A percentile compares a stretch with the other conserved stretches of the same genome.
Evolutionary conservation across 1,140 invertebrate genomes (phyloP).

Genomic region (Musca vetustissima): DNA sequence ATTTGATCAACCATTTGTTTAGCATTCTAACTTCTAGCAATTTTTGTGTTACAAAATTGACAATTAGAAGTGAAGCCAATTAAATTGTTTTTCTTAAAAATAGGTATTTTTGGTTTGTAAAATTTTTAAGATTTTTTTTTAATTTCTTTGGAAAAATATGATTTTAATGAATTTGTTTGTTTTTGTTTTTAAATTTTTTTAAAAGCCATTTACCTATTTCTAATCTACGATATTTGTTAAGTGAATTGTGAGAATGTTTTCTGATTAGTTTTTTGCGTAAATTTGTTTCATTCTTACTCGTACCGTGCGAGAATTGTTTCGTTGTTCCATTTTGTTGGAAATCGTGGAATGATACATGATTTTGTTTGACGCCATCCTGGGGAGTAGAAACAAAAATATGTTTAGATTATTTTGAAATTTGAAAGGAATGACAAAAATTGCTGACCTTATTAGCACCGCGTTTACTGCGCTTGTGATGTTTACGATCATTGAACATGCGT

Average conservation of each 20-base stretch:
- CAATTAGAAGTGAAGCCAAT: too few species aligned
- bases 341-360: slow-evolving; percentile 83
- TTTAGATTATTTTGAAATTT: neutral
- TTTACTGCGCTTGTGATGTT: slow-evolving; percentile 80
- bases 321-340: slow-evolving; percentile 83
- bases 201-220: slow-evolving; percentile 55
- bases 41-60: too few species aligned
- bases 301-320: slow-evolving; percentile 83
- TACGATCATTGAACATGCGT: slow-evolving; percentile 75
- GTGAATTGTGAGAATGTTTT: slow-evolving; percentile 58
- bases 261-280: slow-evolving; percentile 56
- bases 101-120: neutral
- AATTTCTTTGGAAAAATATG: neutral
- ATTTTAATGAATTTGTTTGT: slow-evolving; percentile 20
- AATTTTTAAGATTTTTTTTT: neutral
- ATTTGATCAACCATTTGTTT: too few species aligned
- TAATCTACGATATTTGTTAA: slow-evolving; percentile 58
- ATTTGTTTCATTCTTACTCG: slow-evolving; percentile 60
- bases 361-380: slow-evolving; percentile 67
- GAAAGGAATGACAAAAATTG: neutral
- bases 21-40: too few species aligned
- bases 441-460: slow-evolving; percentile 69
- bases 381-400: slow-evolving; percentile 18
- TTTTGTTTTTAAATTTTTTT: slow-evolving; percentile 29
- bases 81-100: neutral